phyloP scores from a whole-genome alignment of 30 jellyfish, hydroid and myxozoan genomes.

The Cassiopea andromeda region DNA sequence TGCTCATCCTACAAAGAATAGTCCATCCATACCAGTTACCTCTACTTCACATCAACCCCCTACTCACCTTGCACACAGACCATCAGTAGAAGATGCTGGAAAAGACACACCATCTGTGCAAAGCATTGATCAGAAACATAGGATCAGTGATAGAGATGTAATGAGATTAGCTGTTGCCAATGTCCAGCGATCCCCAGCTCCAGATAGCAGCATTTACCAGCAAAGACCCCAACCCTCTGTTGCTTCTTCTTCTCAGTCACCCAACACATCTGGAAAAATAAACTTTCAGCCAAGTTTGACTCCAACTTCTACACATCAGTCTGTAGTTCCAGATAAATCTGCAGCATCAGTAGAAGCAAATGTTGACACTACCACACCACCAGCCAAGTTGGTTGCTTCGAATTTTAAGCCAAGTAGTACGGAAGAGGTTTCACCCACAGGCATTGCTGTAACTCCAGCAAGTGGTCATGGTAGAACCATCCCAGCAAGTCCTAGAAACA shows the following conservation, averaged over 20 bases:
- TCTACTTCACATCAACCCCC: background rate
- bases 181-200: background rate
- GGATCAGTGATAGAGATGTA: background rate
- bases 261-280: background rate
- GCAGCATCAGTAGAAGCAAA: background rate
- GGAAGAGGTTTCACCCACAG: background rate
- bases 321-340: background rate
- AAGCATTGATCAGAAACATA: slow-evolving; percentile 1
- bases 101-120: background rate
- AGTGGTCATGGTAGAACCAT: background rate
- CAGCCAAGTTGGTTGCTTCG: background rate
- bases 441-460: too few species aligned
- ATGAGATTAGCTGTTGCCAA: background rate
- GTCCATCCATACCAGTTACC: slow-evolving; percentile 19
- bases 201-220: background rate
- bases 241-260: background rate
- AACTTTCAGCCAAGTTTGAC: background rate
- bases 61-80: background rate
- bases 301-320: background rate
- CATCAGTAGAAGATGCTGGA: background rate
- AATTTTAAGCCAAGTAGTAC: background rate
- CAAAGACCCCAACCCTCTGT: slow-evolving; percentile 3
- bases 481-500: slow-evolving; percentile 3
- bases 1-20: slow-evolving; percentile 23
- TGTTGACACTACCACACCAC: background rate